These are phyloP conservation scores for Sigmodon hispidus DNA, from an alignment of 2,113 vertebrate species.

Conservation along the genomic window DNA sequence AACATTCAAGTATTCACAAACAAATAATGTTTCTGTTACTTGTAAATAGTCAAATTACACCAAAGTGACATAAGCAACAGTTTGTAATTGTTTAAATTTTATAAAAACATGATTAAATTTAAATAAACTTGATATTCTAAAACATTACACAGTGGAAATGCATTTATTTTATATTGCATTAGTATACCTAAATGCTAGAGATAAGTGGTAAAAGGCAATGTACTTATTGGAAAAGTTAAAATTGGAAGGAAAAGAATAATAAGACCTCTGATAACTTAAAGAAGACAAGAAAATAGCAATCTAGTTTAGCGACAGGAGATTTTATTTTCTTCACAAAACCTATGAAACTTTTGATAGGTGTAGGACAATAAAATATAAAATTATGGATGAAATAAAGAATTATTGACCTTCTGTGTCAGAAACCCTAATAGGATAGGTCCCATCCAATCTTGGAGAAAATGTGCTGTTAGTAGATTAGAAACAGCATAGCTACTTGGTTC, in stretches of 20 bases:
- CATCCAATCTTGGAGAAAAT: conserved; percentile 86
- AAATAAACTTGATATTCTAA: conserved; percentile 1
- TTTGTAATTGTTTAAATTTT: not conserved
- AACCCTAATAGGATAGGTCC: conserved; percentile 84
- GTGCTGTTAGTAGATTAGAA: conserved; percentile 86
- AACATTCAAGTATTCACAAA: not conserved
- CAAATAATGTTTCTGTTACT: not conserved
- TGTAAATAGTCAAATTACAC: not conserved
- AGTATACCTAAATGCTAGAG: not conserved
- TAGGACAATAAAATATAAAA: conserved; percentile 84
- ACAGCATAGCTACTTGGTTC: conserved; percentile 83
- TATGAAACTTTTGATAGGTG: conserved; percentile 81
- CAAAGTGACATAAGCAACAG: not conserved
- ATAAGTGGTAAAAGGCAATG: conserved; percentile 42
- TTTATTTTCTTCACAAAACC: conserved; percentile 82
- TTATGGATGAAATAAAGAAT: conserved; percentile 85
- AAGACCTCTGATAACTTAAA: conserved; percentile 56
- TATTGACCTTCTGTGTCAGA: conserved; percentile 86
- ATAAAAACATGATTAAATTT: not conserved
- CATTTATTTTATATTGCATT: not conserved
- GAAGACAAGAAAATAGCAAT: conserved; percentile 76
- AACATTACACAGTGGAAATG: not conserved
- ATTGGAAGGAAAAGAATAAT: conserved; percentile 54
- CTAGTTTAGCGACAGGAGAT: conserved; percentile 71
- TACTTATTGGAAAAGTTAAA: conserved; percentile 59